phyloP scores from a whole-genome alignment of 2,113 vertebrate species.

The Hirundichthys speculiger region DNA sequence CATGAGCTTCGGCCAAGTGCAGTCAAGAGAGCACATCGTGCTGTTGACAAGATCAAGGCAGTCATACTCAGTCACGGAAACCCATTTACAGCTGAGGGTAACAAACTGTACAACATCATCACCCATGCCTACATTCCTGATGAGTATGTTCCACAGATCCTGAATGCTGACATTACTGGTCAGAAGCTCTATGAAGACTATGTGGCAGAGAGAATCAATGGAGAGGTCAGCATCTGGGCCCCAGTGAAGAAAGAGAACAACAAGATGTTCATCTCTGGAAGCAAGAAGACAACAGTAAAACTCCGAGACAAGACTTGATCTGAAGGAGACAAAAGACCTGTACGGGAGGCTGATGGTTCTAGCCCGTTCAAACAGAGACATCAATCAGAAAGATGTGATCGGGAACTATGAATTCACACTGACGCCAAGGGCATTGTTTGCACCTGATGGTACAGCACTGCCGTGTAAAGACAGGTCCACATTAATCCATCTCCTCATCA shows the following conservation, averaged over 20 bases:
- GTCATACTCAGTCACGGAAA: neutral
- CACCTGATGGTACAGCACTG: too few species aligned
- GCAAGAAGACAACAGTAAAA: neutral
- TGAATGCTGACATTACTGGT: neutral
- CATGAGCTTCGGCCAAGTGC: too few species aligned
- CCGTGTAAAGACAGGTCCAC: too few species aligned
- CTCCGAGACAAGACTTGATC: neutral
- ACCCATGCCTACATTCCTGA: neutral
- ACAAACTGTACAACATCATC: neutral
- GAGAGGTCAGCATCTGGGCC: neutral
- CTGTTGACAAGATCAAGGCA: neutral
- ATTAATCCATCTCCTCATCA: too few species aligned
- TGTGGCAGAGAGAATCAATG: neutral
- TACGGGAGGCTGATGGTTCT: too few species aligned
- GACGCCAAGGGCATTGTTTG: neutral
- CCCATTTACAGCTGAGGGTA: neutral
- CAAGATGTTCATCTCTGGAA: neutral
- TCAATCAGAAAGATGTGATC: neutral
- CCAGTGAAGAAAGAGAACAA: neutral
- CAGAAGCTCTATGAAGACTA: neutral
- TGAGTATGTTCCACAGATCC: neutral
- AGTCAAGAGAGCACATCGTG: neutral
- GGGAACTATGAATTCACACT: neutral
- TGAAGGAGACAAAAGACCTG: too few species aligned
- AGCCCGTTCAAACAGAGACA: too few species aligned